Conservation (phyloP, 2,888 invertebrate species). For the Myopa tessellatipennis region DNA sequence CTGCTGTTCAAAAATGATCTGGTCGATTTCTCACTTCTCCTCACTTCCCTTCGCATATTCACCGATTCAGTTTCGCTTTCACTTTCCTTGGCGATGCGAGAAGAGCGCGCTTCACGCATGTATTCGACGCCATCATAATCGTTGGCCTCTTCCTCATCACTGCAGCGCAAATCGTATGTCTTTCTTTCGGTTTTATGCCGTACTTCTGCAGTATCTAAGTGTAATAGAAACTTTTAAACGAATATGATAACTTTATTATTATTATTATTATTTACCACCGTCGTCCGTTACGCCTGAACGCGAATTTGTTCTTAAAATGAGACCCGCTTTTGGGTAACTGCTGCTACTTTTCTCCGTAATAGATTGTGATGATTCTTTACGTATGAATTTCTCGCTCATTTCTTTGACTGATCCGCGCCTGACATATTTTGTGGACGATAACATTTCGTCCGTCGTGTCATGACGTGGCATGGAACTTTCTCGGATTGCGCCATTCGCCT, state of each 20-base stretch:
- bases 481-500: not conserved
- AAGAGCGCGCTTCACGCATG: constrained; percentile 30
- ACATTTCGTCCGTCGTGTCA: not conserved
- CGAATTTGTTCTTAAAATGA: constrained; percentile 75
- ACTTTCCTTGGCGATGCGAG: constrained; percentile 49
- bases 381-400: constrained; percentile 82
- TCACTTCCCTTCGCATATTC: constrained; percentile 50
- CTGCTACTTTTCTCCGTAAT: constrained; percentile 56
- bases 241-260: not conserved
- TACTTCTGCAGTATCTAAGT: not conserved
- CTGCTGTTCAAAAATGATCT: constrained; percentile 78
- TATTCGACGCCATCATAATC: constrained; percentile 38
- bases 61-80: constrained; percentile 54
- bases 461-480: not conserved
- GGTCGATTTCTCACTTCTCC: constrained; percentile 52
- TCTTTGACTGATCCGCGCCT: constrained; percentile 82
- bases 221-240: not conserved
- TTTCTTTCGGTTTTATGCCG: constrained; percentile 9
- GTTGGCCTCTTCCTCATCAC: constrained; percentile 18
- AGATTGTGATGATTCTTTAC: constrained; percentile 69
- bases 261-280: constrained; percentile 57
- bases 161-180: not conserved
- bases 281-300: constrained; percentile 57
- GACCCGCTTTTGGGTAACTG: constrained; percentile 78
- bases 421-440: constrained; percentile 63